Evolutionary conservation across 2,797 vertebrate species (phyloP), one percentile per base, ranked within the genome.

Genomic region (Apogon hyalosoma): DNA sequence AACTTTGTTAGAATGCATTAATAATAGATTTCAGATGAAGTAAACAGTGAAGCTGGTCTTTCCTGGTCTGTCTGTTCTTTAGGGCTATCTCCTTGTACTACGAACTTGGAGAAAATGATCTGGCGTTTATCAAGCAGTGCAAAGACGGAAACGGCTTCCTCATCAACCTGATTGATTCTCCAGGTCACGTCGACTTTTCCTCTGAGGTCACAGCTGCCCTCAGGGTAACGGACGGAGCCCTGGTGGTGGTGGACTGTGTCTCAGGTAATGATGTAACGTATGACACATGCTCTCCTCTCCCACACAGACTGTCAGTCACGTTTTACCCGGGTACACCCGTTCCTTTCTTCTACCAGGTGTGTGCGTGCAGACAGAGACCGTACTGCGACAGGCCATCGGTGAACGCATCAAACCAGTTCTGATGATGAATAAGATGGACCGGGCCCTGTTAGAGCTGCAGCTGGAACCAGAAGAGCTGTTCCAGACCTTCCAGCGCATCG

Each of bases 401-500:
- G 97, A 98, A 88, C 93, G 96, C 69, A 98, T 98, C 90, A 97
- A 96, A 59, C 96, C 97, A 0, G 96, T 98, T 10, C 92, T 99
- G 76, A 98, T 99, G 97, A 98, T 98, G 96, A 98, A 98, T 87
- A 97, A 99, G 84, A 98, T 98, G 97, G 97, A 98, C 90, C 92
- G 96, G 0, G 97, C 97, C 0, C 83, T 98, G 57, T 89, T 99
- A 0, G 97, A 98, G 88, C 93, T 99, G 83, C 97, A 98, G 89
- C 92, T 98, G 82, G 88, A 93, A 14, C 91, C 96, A 0, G 96
- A 99, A 36, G 95, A 95, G 78, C 94, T 99, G 7, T 98, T 92
- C 84, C 92, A 94, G 83, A 98, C 96, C 7, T 98, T 98, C 88
- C 97, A 98, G 91, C 95, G 95, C 51, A 99, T 98, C 0, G 94